A percentile compares a stretch with the other conserved stretches of the same genome.
phyloP scores from a whole-genome alignment of 2,888 invertebrate genomes.

The Rhamnusium bicolor region DNA sequence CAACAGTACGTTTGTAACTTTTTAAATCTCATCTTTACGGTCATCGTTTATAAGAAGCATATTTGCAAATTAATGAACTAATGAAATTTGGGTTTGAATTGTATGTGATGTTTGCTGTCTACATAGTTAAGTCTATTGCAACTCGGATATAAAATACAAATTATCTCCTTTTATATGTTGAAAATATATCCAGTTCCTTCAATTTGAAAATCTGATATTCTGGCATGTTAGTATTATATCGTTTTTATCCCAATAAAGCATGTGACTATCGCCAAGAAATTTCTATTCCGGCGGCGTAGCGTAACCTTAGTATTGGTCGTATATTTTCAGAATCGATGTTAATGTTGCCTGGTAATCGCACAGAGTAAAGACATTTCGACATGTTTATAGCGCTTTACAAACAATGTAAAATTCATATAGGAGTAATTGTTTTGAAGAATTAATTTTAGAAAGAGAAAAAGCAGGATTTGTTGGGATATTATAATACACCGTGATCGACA shows the following conservation, averaged over 20 bases:
- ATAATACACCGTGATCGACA: too few relatives aligned
- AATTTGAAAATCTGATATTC: neutral
- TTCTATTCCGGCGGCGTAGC: slow-evolving; percentile 29
- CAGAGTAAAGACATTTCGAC: slow-evolving; percentile 53
- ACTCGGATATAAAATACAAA: too few relatives aligned
- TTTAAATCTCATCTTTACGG: too few relatives aligned
- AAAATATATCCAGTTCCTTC: neutral
- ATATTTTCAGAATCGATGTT: slow-evolving; percentile 49
- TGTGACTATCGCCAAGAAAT: slow-evolving; percentile 49
- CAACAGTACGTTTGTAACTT: too few relatives aligned
- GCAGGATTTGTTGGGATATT: neutral
- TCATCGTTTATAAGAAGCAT: too few relatives aligned
- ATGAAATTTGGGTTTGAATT: too few relatives aligned
- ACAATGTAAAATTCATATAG: slow-evolving; percentile 30
- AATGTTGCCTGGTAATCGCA: slow-evolving; percentile 48
- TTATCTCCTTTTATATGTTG: too few relatives aligned
- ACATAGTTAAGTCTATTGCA: too few relatives aligned
- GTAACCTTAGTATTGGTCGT: slow-evolving; percentile 40
- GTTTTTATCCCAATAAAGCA: slow-evolving; percentile 47
- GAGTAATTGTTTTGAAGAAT: neutral
- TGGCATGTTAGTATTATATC: slow-evolving; percentile 7
- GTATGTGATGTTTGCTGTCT: too few relatives aligned
- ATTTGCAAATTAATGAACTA: too few relatives aligned
- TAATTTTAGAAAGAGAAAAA: neutral
- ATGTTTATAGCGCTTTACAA: slow-evolving; percentile 53